Percentiles rank a stretch among this genome's conserved stretches.
Conservation (phyloP, 2,797 vertebrate species). For the Psittacula derbiana region DNA sequence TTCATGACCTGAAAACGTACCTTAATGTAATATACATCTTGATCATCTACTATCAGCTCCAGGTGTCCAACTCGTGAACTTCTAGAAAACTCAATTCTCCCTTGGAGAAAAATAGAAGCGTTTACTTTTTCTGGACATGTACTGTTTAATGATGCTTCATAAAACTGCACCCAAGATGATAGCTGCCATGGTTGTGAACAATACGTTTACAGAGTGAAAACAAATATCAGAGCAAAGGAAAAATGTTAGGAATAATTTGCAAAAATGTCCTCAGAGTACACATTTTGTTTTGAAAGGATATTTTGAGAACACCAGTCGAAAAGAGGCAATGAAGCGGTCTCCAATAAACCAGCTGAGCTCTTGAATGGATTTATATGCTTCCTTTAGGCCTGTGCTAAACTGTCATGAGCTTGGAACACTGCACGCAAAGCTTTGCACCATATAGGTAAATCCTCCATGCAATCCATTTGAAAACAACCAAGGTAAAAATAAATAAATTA, state of each 20-base stretch:
- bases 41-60: conserved; percentile 81
- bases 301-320: background rate
- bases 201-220: background rate
- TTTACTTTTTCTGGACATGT: background rate
- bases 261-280: background rate
- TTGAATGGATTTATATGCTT: background rate
- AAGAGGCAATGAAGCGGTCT: background rate
- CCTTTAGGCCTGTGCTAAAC: background rate
- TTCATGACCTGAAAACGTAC: conserved; percentile 51
- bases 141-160: background rate
- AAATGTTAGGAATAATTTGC: background rate
- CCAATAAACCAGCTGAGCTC: background rate
- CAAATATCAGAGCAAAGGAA: background rate
- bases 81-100: conserved; percentile 80
- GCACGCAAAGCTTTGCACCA: background rate
- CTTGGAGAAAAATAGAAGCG: conserved; percentile 61
- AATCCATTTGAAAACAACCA: background rate
- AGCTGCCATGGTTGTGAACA: background rate
- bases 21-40: conserved; percentile 80
- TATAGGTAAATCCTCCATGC: background rate
- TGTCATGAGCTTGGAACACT: background rate
- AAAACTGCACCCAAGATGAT: background rate
- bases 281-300: background rate
- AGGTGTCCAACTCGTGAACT: conserved; percentile 74
- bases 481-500: background rate